Evolutionary conservation across 2,113 vertebrate genomes (phyloP).

Genomic region (Papio anubis): DNA sequence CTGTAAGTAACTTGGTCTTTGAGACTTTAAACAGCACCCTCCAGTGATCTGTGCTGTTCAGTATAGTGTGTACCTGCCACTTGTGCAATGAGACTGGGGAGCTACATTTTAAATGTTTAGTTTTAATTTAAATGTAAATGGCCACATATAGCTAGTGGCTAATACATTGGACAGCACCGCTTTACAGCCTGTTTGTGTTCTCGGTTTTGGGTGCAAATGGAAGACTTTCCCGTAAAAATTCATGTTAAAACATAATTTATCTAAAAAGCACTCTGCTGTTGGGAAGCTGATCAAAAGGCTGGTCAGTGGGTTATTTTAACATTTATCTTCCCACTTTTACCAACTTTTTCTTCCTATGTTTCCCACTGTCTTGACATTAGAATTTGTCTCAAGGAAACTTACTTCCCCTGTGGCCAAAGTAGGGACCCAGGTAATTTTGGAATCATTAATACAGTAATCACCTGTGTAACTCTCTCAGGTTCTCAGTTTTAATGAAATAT

Average conservation of each 20-base stretch:
- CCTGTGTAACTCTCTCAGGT: not conserved
- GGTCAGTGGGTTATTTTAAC: not conserved
- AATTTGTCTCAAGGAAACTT: not conserved
- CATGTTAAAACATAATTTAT: not conserved
- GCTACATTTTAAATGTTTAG: not conserved
- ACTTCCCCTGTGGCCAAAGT: not conserved
- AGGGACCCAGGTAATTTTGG: not conserved
- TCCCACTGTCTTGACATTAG: not conserved
- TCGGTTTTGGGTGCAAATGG: slow-evolving; percentile 13
- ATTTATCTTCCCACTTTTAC: not conserved
- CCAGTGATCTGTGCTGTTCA: not conserved
- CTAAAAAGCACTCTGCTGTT: not conserved
- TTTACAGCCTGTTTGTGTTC: not conserved
- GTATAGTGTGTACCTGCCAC: rapidly evolving
- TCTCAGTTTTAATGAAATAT: not conserved
- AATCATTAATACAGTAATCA: not conserved
- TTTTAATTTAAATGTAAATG: not conserved
- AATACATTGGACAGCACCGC: not conserved
- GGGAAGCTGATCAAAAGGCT: not conserved
- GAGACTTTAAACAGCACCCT: too few relatives aligned
- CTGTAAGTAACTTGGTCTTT: not conserved
- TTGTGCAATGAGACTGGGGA: not conserved
- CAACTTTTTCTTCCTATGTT: not conserved
- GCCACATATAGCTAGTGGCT: not conserved
- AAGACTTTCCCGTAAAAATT: not conserved